These are phyloP conservation scores for Torymus tubicola DNA, from an alignment of 2,888 invertebrate species.

Conservation along the genomic window DNA sequence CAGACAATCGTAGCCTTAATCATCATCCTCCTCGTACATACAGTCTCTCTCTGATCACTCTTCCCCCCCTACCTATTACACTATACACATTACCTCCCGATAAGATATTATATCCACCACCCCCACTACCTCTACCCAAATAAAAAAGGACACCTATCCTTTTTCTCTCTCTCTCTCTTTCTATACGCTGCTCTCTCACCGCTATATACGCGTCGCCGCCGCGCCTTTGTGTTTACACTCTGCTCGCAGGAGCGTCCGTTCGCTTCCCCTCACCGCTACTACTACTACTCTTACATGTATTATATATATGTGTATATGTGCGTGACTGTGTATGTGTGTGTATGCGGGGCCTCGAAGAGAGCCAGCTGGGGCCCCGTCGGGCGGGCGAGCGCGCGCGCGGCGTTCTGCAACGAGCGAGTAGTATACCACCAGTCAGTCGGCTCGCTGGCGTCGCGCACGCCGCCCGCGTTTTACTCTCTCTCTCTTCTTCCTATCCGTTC, in stretches of 20 bases:
- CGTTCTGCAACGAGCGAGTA: neutral
- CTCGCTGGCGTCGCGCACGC: constrained; percentile 71
- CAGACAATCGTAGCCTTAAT: neutral
- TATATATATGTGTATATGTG: neutral
- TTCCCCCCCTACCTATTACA: too few species aligned
- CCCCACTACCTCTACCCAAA: too few species aligned
- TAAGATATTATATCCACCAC: too few species aligned
- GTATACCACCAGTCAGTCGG: constrained; percentile 66
- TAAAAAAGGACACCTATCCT: neutral
- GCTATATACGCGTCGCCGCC: constrained; percentile 15
- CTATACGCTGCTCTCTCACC: neutral
- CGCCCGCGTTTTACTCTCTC: constrained; percentile 67
- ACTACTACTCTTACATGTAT: neutral
- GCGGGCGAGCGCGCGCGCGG: constrained; percentile 10
- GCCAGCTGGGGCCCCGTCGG: constrained; percentile 22
- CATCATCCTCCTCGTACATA: too few species aligned
- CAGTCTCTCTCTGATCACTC: too few species aligned
- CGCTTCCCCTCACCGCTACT: constrained; percentile 32
- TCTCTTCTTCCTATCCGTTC: neutral
- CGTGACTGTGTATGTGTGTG: neutral
- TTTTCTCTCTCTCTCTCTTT: neutral
- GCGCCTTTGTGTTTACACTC: constrained; percentile 55
- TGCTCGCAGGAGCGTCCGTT: constrained; percentile 11
- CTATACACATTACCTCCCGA: too few species aligned
- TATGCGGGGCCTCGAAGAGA: neutral